A percentile compares a stretch with the other conserved stretches of the same genome.
Evolutionary conservation across 2,113 vertebrate species (phyloP).

Genomic region (Desmodus rotundus): DNA sequence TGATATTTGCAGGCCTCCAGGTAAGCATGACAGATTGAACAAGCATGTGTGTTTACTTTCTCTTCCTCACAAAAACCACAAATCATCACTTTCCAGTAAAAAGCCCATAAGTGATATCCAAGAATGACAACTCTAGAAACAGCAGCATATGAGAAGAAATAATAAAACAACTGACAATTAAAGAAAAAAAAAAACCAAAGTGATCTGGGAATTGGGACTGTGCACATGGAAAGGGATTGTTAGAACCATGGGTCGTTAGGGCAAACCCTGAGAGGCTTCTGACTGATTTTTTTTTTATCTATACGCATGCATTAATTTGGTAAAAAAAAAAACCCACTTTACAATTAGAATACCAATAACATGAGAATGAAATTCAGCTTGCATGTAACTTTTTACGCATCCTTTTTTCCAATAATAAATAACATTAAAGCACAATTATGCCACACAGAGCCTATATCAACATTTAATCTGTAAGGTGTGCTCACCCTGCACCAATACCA

Average conservation of each 20-base stretch:
- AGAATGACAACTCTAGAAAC: background rate
- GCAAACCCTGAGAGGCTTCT: background rate
- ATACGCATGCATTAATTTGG: background rate
- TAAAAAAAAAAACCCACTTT: constrained; percentile 14
- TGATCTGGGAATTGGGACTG: background rate
- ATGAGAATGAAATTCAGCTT: background rate
- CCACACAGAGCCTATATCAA: background rate
- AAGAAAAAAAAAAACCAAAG: background rate
- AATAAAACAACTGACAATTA: background rate
- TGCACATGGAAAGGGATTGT: background rate
- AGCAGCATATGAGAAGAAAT: background rate
- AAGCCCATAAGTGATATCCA: background rate
- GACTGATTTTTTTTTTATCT: background rate
- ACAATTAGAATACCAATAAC: background rate
- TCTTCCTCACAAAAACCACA: background rate
- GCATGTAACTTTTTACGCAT: background rate
- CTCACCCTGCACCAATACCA: background rate
- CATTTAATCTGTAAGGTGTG: background rate
- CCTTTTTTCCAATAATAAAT: background rate
- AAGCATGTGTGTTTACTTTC: background rate
- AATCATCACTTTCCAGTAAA: background rate
- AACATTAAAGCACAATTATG: background rate
- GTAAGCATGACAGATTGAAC: background rate
- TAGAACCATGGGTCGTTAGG: background rate
- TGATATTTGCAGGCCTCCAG: background rate